Base-by-base conservation (phyloP, 2,888 invertebrate genomes). In the Dichetophora obliterata region DNA sequence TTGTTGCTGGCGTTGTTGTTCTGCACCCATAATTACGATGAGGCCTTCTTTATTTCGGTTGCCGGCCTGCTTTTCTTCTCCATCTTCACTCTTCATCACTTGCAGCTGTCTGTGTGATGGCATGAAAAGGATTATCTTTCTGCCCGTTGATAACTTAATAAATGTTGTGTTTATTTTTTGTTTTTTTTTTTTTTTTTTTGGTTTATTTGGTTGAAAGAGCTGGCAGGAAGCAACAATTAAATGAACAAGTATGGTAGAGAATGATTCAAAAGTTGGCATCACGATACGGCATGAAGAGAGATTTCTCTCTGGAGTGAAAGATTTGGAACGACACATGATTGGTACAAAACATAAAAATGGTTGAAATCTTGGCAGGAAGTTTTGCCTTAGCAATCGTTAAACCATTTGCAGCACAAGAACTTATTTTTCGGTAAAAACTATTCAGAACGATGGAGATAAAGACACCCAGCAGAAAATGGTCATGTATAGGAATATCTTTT, bases 71-170 rank as follows among this genome's bases (percentile, higher is more conserved):
- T 34, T 16, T 24, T 11, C 61, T 34, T 48, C 68, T 11, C 24
- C 24, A 6, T 48, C 48, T n/a, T 69, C 31, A 31, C 31, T 31
- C 52, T 57, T 37, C 54, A 52, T 59, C 37, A 37, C 71, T 72
- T 72, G 72, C 72, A 72, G 72, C 72, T 72, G 72, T 24, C 59
- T 70, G 54, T 43, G 34, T 24, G 72, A 61, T n/a, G 61, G 59
- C 43, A 43, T 16, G 43, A 22, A 43, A 22, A 61, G 59, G 59
- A 72, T 72, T 61, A 61, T 61, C 61, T 48, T 43, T 34, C 57
- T 8, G 68, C 22, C 31, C 37, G 61, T 61, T 72, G 72, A 72
- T 72, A 72, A 37, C 59, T 72, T 72, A n/a, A 72, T 59, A 72
- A 48, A 71, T 57, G 22, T 31, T 11, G n/a, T 31, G 16, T 71